Evolutionary conservation across 2,113 vertebrate species (phyloP), one percentile per base, ranked within the genome.

Genomic region (Polypterus senegalus): DNA sequence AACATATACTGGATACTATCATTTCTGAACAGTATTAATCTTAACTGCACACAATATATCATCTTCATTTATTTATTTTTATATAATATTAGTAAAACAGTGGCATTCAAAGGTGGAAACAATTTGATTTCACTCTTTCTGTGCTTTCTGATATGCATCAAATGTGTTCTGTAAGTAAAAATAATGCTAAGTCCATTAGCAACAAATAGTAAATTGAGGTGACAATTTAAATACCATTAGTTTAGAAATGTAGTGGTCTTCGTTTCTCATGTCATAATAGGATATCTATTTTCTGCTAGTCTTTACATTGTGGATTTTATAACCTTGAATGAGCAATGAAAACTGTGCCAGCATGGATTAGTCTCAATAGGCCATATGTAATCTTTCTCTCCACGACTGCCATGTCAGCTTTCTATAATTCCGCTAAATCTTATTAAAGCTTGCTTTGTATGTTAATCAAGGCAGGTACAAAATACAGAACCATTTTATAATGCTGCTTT

Each of bases 371-470:
- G 63, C 61, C 73, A 71, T 57, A 74, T 80, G 76, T 79, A 84
- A 80, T 80, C 76, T 70, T 62, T 71, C 68, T 27, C 27, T 76
- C 63, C 69, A 62, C 63, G 69, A 69, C 65, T 81, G 81, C 78
- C 70, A 75, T 70, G 77, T 87, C 83, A 84, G 81, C 77, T 63
- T 58, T 66, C 67, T 77, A 46, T 79, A 84, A 84, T 82, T 78
- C 79, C 76, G 67, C 48, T 66, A 64, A 81, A 88, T 85, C 87
- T 71, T 73, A 70, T 87, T 84, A 81, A 78, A 75, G 66, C 45
- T 69, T 51, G 3, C 3, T 55, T 27, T 56, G 53, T 62, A 62
- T 69, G 70, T 62, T 57, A 58, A 46, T 55, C 48, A 44, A 5
- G 48, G 48, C 43, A 27, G 44, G 9, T 46, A 51, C 43, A 46